Percentiles rank a stretch among this genome's conserved stretches.
Evolutionary conservation across 1,140 invertebrate species (phyloP).

Genomic region (Zaprionus camerounensis): DNA sequence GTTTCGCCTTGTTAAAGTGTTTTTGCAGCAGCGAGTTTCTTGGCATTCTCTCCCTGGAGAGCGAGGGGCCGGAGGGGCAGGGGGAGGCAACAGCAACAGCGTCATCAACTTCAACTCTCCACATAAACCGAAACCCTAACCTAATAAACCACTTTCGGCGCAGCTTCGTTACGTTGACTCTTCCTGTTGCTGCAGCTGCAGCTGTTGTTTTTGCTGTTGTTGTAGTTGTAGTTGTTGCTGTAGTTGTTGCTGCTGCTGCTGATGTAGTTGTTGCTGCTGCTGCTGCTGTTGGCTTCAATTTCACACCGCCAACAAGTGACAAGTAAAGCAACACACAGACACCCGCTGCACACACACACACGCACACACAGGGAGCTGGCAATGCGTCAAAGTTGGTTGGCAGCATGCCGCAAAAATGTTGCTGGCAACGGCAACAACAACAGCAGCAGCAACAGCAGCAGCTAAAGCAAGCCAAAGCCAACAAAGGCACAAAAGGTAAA

Average conservation of each 20-base stretch:
- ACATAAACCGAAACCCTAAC: constrained; percentile 59
- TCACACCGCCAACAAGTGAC: constrained; percentile 78
- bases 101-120: constrained; percentile 26
- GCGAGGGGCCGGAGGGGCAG: neutral
- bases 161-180: constrained; percentile 46
- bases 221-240: constrained; percentile 34
- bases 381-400: constrained; percentile 68
- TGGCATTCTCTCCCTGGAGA: neutral
- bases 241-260: constrained; percentile 29
- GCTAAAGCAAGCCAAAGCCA: constrained; percentile 46
- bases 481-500: constrained; percentile 34
- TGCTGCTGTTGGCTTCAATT: constrained; percentile 68
- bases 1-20: constrained; percentile 6
- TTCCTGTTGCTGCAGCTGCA: constrained; percentile 33
- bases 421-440: constrained; percentile 37
- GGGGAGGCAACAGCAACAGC: constrained; percentile 8
- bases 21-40: neutral
- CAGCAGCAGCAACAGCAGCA: constrained; percentile 9
- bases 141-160: constrained; percentile 75
- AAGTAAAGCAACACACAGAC: constrained; percentile 51
- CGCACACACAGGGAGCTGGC: constrained; percentile 35
- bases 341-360: constrained; percentile 18
- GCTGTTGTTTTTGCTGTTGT: constrained; percentile 44
- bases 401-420: constrained; percentile 72
- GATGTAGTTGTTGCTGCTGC: constrained; percentile 45